Conservation (phyloP, 2,888 invertebrate genomes). For the Sturmia bella region DNA sequence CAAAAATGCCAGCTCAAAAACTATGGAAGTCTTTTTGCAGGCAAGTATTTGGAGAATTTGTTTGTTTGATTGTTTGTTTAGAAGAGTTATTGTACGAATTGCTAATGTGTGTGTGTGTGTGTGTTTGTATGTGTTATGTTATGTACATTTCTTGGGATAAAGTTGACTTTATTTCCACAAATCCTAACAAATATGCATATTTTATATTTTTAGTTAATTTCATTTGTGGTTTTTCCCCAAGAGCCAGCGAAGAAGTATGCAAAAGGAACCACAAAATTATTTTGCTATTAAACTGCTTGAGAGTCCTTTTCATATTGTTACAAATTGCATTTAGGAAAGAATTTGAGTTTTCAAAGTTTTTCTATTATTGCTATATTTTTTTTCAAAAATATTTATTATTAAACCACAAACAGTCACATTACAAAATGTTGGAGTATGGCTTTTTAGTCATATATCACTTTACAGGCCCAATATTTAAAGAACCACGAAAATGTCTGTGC, state of each 20-base stretch:
- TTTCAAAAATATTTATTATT: too few species aligned
- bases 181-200: background rate
- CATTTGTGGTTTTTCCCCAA: background rate
- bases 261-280: background rate
- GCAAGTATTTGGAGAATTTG: conserved; percentile 76
- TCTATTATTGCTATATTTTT: background rate
- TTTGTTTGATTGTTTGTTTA: background rate
- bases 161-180: background rate
- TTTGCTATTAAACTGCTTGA: background rate
- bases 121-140: background rate
- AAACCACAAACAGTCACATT: too few species aligned
- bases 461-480: too few species aligned
- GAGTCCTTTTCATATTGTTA: conserved; percentile 32
- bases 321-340: conserved; percentile 2
- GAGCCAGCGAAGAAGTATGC: background rate
- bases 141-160: background rate
- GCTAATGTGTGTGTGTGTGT: background rate
- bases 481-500: too few species aligned
- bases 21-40: conserved; percentile 90
- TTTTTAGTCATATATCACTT: too few species aligned
- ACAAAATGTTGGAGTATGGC: too few species aligned
- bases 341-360: background rate
- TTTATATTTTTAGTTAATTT: background rate
- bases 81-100: background rate
- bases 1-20: conserved; percentile 92